Base-by-base conservation (phyloP, 92 coral and sea anemone genomes). In the Porites evermanni region DNA sequence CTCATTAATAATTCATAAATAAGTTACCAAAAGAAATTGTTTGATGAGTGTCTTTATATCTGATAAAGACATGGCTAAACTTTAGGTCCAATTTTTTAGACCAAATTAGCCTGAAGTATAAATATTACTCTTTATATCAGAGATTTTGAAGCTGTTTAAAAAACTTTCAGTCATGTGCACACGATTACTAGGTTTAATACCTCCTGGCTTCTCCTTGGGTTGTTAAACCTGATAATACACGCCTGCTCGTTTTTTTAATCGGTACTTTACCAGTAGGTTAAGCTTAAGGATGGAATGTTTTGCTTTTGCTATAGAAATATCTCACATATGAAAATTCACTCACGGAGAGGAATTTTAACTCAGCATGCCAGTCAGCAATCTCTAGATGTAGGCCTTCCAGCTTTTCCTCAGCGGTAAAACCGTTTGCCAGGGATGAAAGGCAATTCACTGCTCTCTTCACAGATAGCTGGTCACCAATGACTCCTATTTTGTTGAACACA, bases 401-500 rank as follows among this genome's bases (percentile, higher is more conserved):
- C 63, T 76, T 69, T 16, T 73, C 91, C 2, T 79, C 75, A 3
- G 86, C 81, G 2, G 91, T 72, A 53, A 87, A 86, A 2, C 91
- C 91, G 74, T 87, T 87, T 11, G 76, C 53, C 18, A 80, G 59
- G 8, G 88, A 75, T 12, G 85, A 26, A 2, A 82, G 60, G 54
- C 86, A 83, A 32, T 87, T 91, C 0, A 87, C 85, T 2, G 77
- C 81, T 61, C 91, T 65, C 60, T 91, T 88, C n/a, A n/a, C 3
- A 19, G 91, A 50, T 7, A 91, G 70, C 51, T 91, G 85, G 71
- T 91, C 91, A 20, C 85, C 93, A n/a, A 82, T 91, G 38, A 80
- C 75, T 4, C 91, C 85, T 3, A 82, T 23, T 51, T 75, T 60
- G 51, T 70, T 23, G 61, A n/a, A 73, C 23, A 79, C 51, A 14